phyloP scores from a whole-genome alignment of 1,140 invertebrate genomes.

The Pissodes strobi region DNA sequence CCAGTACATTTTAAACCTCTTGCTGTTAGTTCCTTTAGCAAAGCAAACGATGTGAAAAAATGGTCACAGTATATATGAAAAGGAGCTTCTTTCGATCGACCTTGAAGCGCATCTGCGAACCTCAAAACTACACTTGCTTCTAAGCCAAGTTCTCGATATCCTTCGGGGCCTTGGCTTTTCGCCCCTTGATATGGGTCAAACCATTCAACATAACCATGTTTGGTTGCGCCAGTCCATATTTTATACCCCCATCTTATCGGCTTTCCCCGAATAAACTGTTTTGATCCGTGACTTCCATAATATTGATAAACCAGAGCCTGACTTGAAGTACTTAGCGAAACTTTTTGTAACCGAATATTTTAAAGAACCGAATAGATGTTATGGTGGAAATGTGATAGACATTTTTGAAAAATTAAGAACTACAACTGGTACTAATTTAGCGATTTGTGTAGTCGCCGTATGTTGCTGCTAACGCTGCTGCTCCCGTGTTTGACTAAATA shows the following conservation, averaged over 20 bases:
- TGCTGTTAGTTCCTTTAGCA: conserved; percentile 20
- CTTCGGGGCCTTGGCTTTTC: conserved; percentile 2
- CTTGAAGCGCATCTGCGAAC: conserved; percentile 5
- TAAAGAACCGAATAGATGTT: conserved; percentile 67
- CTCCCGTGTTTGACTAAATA: no score
- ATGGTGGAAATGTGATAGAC: conserved; percentile 66
- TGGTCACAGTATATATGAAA: conserved; percentile 29
- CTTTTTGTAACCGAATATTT: conserved; percentile 71
- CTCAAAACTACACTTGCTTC: conserved; percentile 21
- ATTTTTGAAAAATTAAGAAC: conserved; percentile 68
- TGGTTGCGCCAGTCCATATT: conserved; percentile 26
- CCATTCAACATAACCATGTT: conserved; percentile 27
- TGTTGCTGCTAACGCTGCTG: no score
- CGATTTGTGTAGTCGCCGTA: no score
- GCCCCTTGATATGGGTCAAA: conserved; percentile 36
- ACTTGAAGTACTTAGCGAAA: conserved; percentile 64
- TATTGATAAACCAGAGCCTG: conserved; percentile 62
- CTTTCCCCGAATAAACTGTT: conserved; percentile 39
- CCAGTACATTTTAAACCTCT: no score
- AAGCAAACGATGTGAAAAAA: conserved; percentile 23
- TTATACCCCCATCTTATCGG: conserved; percentile 41
- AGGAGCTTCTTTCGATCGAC: neutral
- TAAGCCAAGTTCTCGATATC: conserved; percentile 21
- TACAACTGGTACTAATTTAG: no score
- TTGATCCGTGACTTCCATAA: conserved; percentile 31